Conservation (phyloP, 2,113 vertebrate genomes). For the Clinocottus analis region DNA sequence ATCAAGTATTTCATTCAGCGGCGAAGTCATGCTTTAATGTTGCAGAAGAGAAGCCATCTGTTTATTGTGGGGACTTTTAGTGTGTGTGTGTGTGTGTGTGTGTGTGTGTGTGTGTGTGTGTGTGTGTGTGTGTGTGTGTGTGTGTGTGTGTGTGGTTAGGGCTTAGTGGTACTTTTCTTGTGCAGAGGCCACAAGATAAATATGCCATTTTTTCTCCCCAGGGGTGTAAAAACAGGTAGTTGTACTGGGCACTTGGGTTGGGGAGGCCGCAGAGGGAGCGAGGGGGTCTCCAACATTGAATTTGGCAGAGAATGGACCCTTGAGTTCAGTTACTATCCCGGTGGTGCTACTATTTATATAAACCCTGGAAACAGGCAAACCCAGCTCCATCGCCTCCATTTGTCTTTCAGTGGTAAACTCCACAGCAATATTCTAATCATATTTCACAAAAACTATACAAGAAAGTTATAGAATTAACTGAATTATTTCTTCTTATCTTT, state of each 20-base stretch:
- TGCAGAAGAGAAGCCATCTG: background rate
- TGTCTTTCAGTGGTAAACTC: too few relatives aligned
- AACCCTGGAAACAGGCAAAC: background rate
- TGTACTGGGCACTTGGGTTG: background rate
- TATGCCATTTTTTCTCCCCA: background rate
- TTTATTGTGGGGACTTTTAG: background rate
- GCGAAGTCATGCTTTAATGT: background rate
- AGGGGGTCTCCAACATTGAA: background rate
- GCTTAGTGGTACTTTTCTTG: background rate
- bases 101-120: background rate
- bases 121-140: slow-evolving; percentile 15
- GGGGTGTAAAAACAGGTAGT: background rate
- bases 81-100: slow-evolving; percentile 7
- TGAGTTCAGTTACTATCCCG: background rate
- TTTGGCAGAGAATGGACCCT: background rate
- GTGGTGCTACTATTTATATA: background rate
- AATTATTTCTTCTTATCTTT: background rate
- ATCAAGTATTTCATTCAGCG: background rate
- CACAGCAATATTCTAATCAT: background rate
- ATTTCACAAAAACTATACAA: background rate
- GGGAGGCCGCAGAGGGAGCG: background rate
- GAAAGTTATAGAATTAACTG: background rate
- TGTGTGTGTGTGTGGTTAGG: slow-evolving; percentile 2
- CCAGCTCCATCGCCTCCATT: background rate
- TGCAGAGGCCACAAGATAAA: slow-evolving; percentile 21